phyloP scores from a whole-genome alignment of 2,113 vertebrate genomes.

The Myocastor coypus region DNA sequence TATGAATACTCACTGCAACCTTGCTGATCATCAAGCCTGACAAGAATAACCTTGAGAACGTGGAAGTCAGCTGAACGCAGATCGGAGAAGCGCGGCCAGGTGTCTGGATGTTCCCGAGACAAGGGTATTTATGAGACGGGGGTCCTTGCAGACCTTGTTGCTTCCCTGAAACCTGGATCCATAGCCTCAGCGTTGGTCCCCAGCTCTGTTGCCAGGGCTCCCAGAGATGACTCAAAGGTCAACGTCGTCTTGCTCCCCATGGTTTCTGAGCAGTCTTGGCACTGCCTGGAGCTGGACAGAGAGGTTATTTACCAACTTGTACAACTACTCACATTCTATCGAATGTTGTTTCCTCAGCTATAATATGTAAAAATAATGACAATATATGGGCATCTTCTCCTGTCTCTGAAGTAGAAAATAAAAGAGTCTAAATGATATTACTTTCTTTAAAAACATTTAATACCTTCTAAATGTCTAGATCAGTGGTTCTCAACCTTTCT shows the following conservation, averaged over 20 bases:
- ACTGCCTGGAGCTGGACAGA: neutral
- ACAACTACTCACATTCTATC: neutral
- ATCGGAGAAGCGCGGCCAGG: neutral
- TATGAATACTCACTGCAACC: constrained; percentile 71
- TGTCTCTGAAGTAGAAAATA: neutral
- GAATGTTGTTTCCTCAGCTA: constrained; percentile 14
- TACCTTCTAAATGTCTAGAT: constrained; percentile 6
- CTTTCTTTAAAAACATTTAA: constrained; percentile 19
- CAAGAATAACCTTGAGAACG: constrained; percentile 70
- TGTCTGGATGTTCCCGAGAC: neutral
- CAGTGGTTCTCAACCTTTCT: too few species aligned
- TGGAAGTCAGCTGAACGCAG: constrained; percentile 49
- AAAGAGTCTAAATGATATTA: neutral
- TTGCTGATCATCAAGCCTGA: constrained; percentile 70
- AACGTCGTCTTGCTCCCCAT: neutral
- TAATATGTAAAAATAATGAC: neutral
- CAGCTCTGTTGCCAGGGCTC: neutral
- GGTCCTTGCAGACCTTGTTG: neutral
- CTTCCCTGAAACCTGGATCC: neutral
- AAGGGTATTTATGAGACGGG: neutral
- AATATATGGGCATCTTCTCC: neutral
- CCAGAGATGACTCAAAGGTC: neutral
- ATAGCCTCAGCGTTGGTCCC: neutral
- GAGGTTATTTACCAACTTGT: neutral
- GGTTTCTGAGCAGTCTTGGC: neutral